Conservation (phyloP, 2,888 invertebrate species). For the Aporophyla lueneburgensis region DNA sequence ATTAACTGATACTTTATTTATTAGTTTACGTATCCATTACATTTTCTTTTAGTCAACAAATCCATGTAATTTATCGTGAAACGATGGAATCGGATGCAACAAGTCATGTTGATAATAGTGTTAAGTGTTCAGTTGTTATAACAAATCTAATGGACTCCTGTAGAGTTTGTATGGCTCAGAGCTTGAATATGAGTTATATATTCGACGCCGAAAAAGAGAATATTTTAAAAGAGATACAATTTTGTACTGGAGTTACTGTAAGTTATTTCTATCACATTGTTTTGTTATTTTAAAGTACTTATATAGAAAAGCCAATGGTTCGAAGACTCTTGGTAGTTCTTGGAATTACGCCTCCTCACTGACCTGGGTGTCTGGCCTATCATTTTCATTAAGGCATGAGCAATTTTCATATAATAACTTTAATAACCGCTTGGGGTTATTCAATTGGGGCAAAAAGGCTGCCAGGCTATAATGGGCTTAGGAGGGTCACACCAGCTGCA, state of each 20-base stretch:
- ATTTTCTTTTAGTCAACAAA: not conserved
- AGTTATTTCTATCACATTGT: conserved; percentile 40
- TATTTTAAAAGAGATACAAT: conserved; percentile 72
- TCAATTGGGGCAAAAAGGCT: too few relatives aligned
- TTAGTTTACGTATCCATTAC: not conserved
- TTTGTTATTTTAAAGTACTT: not conserved
- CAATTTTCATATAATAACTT: not conserved
- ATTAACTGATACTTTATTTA: conserved; percentile 20
- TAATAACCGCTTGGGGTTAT: too few relatives aligned
- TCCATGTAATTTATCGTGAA: not conserved
- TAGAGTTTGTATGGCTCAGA: conserved; percentile 73
- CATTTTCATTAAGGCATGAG: too few relatives aligned
- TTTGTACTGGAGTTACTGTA: conserved; percentile 79
- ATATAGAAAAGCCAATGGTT: not conserved
- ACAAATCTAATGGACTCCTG: conserved; percentile 65
- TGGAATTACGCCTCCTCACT: not conserved
- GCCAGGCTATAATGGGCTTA: too few relatives aligned
- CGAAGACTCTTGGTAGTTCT: not conserved
- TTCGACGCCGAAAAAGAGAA: conserved; percentile 66
- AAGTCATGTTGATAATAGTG: conserved; percentile 38
- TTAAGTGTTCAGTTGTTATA: conserved; percentile 30
- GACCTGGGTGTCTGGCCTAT: not conserved
- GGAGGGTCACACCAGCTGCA: too few relatives aligned
- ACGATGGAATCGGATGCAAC: conserved; percentile 53
- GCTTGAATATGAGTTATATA: conserved; percentile 67